Base-by-base conservation (phyloP, 2,797 vertebrate genomes). In the Graptemys geographica region DNA sequence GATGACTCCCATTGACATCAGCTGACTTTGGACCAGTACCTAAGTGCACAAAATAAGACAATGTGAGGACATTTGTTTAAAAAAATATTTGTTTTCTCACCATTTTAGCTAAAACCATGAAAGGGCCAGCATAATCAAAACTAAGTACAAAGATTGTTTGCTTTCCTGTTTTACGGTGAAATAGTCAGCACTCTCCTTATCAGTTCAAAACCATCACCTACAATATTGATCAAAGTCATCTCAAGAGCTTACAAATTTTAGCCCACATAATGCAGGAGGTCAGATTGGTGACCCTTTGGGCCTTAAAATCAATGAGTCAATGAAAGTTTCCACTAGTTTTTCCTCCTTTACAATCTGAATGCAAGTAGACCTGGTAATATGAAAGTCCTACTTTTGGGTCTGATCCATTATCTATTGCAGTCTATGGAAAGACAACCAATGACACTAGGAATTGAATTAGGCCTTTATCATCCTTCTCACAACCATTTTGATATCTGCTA, bases 1-100 rank as follows among this genome's bases (percentile, higher is more conserved):
- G 84, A 52, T 51, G 81, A 33, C 57, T 89, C 69, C 10, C 16
- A 12, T 69, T 15, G 11, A 33, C 92, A 55, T 16, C 5, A 18
- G 1, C 57, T 83, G 25, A 2, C 4, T 56, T 27, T 89, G 16
- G 80, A 79, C 44, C 65, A 89, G 1, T 57, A 65, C 0, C 0
- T 41, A 65, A 90, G 83, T 47, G 69, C 37, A 72, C 69, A 87
- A 87, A 92, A 84, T 21, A 4, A 87, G 37, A 3, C 0, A 88
- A 85, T 21, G 69, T 33, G 2, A 80, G 55, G 9, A 2, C 53
- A 4, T 78, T 3, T 82, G 13, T 72, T 72, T 55, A 4, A 55
- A 41, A 72, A 86, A 57, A 27, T 11, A 82, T n/a, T 1, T 11
- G 1, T 1, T 56, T 86, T 88, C 89, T 65, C 2, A 1, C 92